Evolutionary conservation across 2,113 vertebrate species (phyloP), one percentile per base, ranked within the genome.

Genomic region (Notothenia rossii): DNA sequence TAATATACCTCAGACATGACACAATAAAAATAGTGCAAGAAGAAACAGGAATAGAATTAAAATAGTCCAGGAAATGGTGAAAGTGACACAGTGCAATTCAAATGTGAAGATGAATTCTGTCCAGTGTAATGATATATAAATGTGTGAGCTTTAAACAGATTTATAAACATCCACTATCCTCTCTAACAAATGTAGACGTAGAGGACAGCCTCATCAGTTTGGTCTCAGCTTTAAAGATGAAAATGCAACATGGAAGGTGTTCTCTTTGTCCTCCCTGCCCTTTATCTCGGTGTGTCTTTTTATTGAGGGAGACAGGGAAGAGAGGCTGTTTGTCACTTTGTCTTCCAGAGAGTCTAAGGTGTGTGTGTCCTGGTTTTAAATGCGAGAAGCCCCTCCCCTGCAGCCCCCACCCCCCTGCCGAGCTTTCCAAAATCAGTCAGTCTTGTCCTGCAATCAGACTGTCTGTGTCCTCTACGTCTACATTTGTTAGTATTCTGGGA

Each of bases 281-380:
- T 64, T 49, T 60, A 14, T 80, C 55, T 29, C 14, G 5, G 10
- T 62, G 14, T 25, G n/a, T 51, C 7, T 4, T 48, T 55, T 65
- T 7, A 36, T 22, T 40, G 9, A 73, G 74, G 71, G 43, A 59
- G 48, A 69, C 46, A 7, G 22, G 25, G 51, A 46, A 55, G 17
- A 25, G 40, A 69, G 64, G 18, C 50, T 71, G 61, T 78, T 68
- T 77, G 51, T 62, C 49, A 18, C 46, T 22, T 59, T 69, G 70
- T 66, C 68, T 83, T 36, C 15, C 15, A 22, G 43, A 17, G 10
- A 64, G 43, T 86, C 49, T 40, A 11, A 66, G 63, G 36, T 49
- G 18, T 46, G 66, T 81, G 82, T 82, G 79, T 64, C 50, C 72
- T 86, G 87, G 40, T 71, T 84, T 54, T 67, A 82, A 80, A 86